Percentiles rank a stretch among this genome's conserved stretches.
Conservation (phyloP, 1,140 invertebrate genomes). For the Nautilus pompilius region DNA sequence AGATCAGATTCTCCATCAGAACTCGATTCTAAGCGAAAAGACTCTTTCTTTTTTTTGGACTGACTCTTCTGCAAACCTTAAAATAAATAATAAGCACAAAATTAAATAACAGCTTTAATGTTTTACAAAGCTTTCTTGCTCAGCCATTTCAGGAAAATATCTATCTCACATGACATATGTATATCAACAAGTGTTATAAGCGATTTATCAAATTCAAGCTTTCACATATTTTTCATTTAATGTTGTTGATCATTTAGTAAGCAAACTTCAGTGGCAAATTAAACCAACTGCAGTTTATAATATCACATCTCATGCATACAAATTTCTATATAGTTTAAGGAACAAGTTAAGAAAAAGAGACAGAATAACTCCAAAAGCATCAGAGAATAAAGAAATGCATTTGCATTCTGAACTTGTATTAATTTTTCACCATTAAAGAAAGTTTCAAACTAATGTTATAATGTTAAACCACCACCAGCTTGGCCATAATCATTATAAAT, state of each 20-base stretch:
- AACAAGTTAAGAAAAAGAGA: neutral
- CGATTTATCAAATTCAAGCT: neutral
- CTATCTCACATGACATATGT: neutral
- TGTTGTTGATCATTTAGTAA: neutral
- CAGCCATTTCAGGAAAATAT: neutral
- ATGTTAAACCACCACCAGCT: neutral
- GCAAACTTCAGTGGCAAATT: neutral
- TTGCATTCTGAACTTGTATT: neutral
- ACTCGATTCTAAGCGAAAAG: neutral
- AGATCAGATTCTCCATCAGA: conserved; percentile 22
- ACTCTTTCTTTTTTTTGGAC: conserved; percentile 8
- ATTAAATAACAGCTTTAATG: neutral
- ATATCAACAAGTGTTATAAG: neutral
- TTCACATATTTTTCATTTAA: too few species aligned
- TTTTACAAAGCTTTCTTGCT: neutral
- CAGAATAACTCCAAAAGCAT: neutral
- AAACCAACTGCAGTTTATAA: too few species aligned
- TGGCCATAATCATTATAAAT: neutral
- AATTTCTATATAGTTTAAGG: neutral
- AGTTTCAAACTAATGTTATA: neutral
- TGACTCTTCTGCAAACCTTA: conserved; percentile 3
- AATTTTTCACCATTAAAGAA: neutral
- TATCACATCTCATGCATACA: too few species aligned
- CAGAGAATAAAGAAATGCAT: neutral
- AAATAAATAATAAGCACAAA: neutral